A percentile compares a stretch with the other conserved stretches of the same genome.
Conservation (phyloP, 2,888 invertebrate species). For the Oscheius sp. region DNA sequence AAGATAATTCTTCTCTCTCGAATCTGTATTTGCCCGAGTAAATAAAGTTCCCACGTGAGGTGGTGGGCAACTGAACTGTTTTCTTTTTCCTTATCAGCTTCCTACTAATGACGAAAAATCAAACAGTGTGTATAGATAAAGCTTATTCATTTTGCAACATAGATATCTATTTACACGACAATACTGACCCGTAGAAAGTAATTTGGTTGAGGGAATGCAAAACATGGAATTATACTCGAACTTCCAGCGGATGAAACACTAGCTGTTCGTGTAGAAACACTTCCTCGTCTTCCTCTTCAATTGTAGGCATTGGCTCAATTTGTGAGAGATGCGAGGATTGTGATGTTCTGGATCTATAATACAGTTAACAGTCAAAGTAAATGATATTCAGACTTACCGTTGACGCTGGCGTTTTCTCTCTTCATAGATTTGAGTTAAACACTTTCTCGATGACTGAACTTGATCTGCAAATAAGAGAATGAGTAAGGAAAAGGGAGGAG, state of each 20-base stretch:
- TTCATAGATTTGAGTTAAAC: slow-evolving; percentile 54
- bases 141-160: slow-evolving; percentile 30
- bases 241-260: slow-evolving; percentile 15
- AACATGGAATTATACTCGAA: not conserved
- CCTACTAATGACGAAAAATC: slow-evolving; percentile 8
- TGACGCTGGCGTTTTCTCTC: slow-evolving; percentile 52
- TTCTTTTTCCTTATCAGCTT: slow-evolving; percentile 1
- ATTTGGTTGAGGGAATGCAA: not conserved
- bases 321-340: slow-evolving; percentile 49
- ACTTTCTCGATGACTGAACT: slow-evolving; percentile 50
- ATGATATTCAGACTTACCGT: slow-evolving; percentile 38
- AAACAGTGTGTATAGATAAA: slow-evolving; percentile 17
- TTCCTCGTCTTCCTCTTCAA: slow-evolving; percentile 50
- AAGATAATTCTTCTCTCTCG: no score
- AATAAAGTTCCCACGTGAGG: slow-evolving; percentile 15
- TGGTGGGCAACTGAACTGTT: slow-evolving; percentile 20
- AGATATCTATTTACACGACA: slow-evolving; percentile 28
- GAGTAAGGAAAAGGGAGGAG: not conserved
- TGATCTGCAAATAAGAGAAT: slow-evolving; percentile 42
- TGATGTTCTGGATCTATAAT: slow-evolving; percentile 41
- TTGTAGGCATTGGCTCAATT: slow-evolving; percentile 58
- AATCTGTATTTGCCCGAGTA: not conserved
- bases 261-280: slow-evolving; percentile 24
- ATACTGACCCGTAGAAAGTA: slow-evolving; percentile 18
- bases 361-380: not conserved